These are phyloP conservation scores for Anoplolepis gracilipes DNA, from an alignment of 1,140 invertebrate species.

Conservation along the genomic window DNA sequence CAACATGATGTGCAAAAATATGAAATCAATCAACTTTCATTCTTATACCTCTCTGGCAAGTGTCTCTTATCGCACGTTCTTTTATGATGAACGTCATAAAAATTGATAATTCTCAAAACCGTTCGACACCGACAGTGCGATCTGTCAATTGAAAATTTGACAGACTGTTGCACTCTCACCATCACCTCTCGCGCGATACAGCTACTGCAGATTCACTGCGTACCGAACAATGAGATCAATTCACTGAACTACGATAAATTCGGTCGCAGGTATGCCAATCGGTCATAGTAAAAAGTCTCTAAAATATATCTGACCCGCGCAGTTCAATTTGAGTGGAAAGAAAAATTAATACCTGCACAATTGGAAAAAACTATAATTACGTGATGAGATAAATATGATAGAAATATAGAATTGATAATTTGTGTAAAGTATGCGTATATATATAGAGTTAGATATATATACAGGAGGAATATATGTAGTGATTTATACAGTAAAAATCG, in stretches of 20 bases:
- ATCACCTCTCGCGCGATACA: constrained; percentile 34
- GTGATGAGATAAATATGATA: neutral
- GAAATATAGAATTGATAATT: too few relatives aligned
- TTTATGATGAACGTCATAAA: neutral
- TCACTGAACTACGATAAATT: constrained; percentile 63
- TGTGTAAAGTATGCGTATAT: too few relatives aligned
- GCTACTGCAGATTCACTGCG: constrained; percentile 9
- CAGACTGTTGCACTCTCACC: neutral
- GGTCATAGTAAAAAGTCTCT: constrained; percentile 35
- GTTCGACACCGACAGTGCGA: neutral
- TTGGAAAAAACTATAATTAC: neutral
- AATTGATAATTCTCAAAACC: neutral
- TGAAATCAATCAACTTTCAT: neutral
- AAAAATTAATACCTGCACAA: neutral
- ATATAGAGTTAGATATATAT: neutral
- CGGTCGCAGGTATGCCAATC: constrained; percentile 64
- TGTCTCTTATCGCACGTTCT: neutral
- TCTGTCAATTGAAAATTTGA: constrained; percentile 47
- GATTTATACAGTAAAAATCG: neutral
- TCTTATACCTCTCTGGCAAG: neutral
- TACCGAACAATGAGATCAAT: constrained; percentile 66
- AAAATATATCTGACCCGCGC: neutral
- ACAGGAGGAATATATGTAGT: neutral
- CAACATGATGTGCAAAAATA: neutral
- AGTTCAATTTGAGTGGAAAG: neutral